phyloP scores from a whole-genome alignment of 2,888 invertebrate species.

The Cabera pusaria region DNA sequence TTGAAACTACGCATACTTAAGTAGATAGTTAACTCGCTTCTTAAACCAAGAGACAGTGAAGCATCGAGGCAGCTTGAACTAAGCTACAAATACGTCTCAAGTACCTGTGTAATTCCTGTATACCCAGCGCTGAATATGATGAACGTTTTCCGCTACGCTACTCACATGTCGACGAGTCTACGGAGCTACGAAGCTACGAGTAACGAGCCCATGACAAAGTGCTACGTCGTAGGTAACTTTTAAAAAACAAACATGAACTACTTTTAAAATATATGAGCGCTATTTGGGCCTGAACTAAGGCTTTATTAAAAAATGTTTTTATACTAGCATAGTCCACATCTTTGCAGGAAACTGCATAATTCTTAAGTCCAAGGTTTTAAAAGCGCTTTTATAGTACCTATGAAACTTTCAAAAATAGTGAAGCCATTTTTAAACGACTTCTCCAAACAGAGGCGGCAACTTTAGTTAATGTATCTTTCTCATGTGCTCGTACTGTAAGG shows the following conservation, averaged over 20 bases:
- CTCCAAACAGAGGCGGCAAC: no score
- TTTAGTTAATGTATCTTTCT: no score
- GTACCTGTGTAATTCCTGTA: constrained; percentile 23
- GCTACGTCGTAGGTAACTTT: constrained; percentile 7
- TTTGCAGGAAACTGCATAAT: no score
- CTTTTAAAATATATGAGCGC: neutral
- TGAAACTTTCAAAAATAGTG: no score
- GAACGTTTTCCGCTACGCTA: constrained; percentile 19
- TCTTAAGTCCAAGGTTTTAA: no score
- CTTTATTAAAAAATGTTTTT: no score
- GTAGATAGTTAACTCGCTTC: constrained; percentile 28
- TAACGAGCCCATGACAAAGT: constrained; percentile 13
- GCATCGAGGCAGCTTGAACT: constrained; percentile 27
- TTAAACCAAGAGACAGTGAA: constrained; percentile 29
- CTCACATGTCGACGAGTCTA: constrained; percentile 7
- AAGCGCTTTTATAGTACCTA: no score
- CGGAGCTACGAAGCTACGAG: constrained; percentile 12
- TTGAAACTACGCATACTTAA: neutral
- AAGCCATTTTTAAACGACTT: no score
- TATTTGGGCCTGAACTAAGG: neutral
- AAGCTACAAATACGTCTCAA: constrained; percentile 28
- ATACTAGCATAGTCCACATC: no score
- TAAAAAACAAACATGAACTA: neutral
- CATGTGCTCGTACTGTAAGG: no score
- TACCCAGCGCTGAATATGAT: constrained; percentile 25